Evolutionary conservation across 2,113 vertebrate genomes (phyloP).

Genomic region (Sorex araneus): DNA sequence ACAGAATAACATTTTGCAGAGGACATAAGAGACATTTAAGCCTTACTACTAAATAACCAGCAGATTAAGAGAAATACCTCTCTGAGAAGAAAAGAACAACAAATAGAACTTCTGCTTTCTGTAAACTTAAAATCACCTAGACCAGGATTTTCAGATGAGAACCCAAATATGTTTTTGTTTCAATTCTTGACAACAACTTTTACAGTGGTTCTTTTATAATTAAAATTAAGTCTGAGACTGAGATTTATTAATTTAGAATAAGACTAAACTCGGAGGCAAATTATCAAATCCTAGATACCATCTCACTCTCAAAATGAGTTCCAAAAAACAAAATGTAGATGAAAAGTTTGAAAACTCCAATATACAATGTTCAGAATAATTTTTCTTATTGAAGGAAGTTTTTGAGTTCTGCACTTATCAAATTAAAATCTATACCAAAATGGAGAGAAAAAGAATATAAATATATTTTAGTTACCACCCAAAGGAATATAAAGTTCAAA

Average conservation of each 20-base stretch:
- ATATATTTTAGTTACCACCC: not conserved
- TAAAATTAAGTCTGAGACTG: constrained; percentile 28
- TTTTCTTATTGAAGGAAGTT: constrained; percentile 26
- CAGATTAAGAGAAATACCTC: not conserved
- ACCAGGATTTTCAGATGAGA: constrained; percentile 7
- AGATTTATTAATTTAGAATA: not conserved
- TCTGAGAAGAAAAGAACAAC: not conserved
- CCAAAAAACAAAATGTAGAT: not conserved
- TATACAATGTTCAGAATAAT: not conserved
- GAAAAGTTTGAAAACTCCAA: constrained; percentile 14
- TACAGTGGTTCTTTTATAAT: not conserved
- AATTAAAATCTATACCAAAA: constrained; percentile 36
- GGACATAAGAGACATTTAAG: not conserved
- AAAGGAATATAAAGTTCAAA: constrained; percentile 1
- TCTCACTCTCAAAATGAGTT: not conserved
- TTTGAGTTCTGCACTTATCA: not conserved
- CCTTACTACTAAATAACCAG: not conserved
- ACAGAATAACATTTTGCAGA: not conserved
- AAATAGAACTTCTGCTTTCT: not conserved
- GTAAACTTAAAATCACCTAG: not conserved
- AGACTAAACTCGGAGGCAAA: not conserved
- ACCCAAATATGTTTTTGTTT: not conserved
- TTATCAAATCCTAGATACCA: not conserved
- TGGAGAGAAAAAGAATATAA: constrained; percentile 13
- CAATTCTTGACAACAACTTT: not conserved